Evolutionary conservation across 2,888 invertebrate genomes (phyloP).

Genomic region (Chloroclystis v-ata): DNA sequence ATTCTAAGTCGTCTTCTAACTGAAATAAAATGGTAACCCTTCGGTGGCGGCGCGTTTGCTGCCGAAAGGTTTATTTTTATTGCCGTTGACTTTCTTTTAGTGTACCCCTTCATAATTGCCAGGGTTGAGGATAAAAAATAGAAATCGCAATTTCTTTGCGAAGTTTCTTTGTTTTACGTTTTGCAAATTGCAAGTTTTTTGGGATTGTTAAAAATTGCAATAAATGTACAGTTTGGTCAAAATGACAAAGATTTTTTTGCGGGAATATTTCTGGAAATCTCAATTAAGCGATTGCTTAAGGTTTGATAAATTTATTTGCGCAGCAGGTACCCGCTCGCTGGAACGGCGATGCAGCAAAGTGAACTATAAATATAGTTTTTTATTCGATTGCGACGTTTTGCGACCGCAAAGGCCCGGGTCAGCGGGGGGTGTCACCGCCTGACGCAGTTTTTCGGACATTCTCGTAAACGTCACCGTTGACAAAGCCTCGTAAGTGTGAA

Average conservation of each 20-base stretch:
- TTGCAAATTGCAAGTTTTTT: slow-evolving; percentile 38
- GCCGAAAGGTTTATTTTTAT: slow-evolving; percentile 76
- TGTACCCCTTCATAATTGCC: slow-evolving; percentile 69
- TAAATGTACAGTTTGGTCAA: slow-evolving; percentile 16
- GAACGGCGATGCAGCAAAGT: slow-evolving; percentile 43
- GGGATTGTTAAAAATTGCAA: slow-evolving; percentile 33
- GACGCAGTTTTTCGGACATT: slow-evolving; percentile 45
- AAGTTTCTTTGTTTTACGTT: slow-evolving; percentile 45
- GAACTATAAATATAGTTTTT: slow-evolving; percentile 50
- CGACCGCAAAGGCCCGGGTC: slow-evolving; percentile 65
- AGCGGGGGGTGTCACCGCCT: slow-evolving; percentile 61
- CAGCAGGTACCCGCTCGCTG: slow-evolving; percentile 55
- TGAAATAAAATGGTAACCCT: slow-evolving; percentile 72
- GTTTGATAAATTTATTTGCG: slow-evolving; percentile 49
- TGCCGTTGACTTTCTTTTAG: slow-evolving; percentile 66
- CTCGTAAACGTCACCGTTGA: slow-evolving; percentile 59
- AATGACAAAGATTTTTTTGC: slow-evolving; percentile 5
- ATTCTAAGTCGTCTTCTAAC: slow-evolving; percentile 59
- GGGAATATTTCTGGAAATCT: slow-evolving; percentile 19
- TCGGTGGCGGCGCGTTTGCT: slow-evolving; percentile 66
- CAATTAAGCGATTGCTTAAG: slow-evolving; percentile 23
- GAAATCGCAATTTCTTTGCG: slow-evolving; percentile 48
- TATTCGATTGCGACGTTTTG: slow-evolving; percentile 68
- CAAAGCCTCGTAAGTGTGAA: slow-evolving; percentile 42
- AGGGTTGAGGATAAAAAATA: slow-evolving; percentile 56